These are phyloP conservation scores for Neoscelio sp. DNA, from an alignment of 2,888 invertebrate genomes.

Conservation along the genomic window DNA sequence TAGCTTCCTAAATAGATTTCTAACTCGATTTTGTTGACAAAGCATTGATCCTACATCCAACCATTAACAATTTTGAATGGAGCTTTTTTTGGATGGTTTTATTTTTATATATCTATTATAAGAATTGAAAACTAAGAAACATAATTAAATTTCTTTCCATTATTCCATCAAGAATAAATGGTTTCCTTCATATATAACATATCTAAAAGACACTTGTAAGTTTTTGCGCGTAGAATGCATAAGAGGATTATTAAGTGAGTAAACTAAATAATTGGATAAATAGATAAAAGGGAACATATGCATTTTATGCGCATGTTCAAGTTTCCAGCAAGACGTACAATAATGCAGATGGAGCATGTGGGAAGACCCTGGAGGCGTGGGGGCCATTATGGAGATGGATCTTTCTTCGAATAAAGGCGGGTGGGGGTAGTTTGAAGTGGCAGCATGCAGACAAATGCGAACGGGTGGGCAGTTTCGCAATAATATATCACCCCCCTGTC, in stretches of 20 bases:
- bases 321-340: slow-evolving; percentile 62
- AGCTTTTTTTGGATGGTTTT: no score
- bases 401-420: slow-evolving; percentile 80
- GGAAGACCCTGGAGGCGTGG: slow-evolving; percentile 75
- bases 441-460: slow-evolving; percentile 69
- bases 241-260: slow-evolving; percentile 33
- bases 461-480: slow-evolving; percentile 72
- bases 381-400: slow-evolving; percentile 82
- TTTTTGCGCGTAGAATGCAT: slow-evolving; percentile 27
- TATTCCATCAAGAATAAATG: no score
- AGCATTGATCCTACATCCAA: no score
- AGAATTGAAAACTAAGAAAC: no score
- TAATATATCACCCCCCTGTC: slow-evolving; percentile 82
- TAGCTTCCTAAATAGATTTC: no score
- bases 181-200: no score
- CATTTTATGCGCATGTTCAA: slow-evolving; percentile 61
- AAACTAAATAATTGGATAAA: slow-evolving; percentile 57
- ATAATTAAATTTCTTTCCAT: no score
- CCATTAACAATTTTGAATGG: no score
- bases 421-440: slow-evolving; percentile 74
- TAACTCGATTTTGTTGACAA: no score
- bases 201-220: slow-evolving; percentile 15
- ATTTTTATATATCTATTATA: no score
- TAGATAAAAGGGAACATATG: slow-evolving; percentile 60
- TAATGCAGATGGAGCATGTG: slow-evolving; percentile 73